A percentile compares a stretch with the other conserved stretches of the same genome.
phyloP scores from a whole-genome alignment of 1,140 invertebrate genomes.

The Manduca sexta region DNA sequence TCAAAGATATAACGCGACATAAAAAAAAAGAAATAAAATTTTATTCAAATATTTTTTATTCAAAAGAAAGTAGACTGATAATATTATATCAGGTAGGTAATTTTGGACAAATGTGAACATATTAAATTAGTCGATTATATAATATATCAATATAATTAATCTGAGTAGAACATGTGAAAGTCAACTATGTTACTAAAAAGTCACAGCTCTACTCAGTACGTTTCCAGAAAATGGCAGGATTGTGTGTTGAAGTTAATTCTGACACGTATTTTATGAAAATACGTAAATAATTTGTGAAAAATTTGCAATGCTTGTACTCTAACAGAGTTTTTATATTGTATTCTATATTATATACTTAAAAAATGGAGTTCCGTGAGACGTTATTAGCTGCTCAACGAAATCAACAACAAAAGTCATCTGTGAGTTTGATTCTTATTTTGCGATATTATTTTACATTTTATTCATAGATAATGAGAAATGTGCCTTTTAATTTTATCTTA shows the following conservation, averaged over 20 bases:
- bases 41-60: background rate
- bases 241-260: constrained; percentile 48
- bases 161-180: too few species aligned
- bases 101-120: too few species aligned
- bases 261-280: constrained; percentile 64
- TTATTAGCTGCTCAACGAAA: constrained; percentile 64
- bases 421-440: constrained; percentile 50
- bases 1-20: background rate
- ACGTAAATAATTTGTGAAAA: constrained; percentile 55
- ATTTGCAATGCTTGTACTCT: constrained; percentile 32
- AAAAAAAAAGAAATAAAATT: background rate
- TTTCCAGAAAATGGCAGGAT: constrained; percentile 69
- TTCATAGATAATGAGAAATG: too few species aligned
- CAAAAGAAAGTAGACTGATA: too few species aligned
- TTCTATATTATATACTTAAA: constrained; percentile 7
- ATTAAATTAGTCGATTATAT: too few species aligned
- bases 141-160: too few species aligned
- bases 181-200: background rate
- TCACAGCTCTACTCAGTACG: constrained; percentile 39
- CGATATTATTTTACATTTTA: constrained; percentile 11
- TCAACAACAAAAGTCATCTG: constrained; percentile 71
- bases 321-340: constrained; percentile 12
- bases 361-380: constrained; percentile 67
- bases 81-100: too few species aligned
- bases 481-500: constrained; percentile 2